Evolutionary conservation across 2,113 vertebrate species (phyloP), one percentile per base, ranked within the genome.

Genomic region (Octodon degus): DNA sequence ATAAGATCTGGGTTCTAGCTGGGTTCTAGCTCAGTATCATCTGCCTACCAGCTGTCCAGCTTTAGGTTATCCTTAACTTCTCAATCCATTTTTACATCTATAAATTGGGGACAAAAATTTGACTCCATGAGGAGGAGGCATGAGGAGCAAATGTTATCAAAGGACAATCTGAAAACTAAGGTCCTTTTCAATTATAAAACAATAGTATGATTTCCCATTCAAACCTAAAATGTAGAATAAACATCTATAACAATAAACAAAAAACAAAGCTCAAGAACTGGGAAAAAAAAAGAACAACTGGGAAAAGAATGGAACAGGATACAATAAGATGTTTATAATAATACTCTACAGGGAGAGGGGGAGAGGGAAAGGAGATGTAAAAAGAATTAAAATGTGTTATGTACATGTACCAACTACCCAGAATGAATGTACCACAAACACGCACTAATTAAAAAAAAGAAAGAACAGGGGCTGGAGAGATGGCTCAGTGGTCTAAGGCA

Each of bases 211-310:
- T 55, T 92, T 93, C 34, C 80, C 40, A 86, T 63, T 80, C 17
- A 47, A 86, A 91, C 27, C 5, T 90, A 96, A 91, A 95, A 76
- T 53, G 55, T 70, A 74, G 9, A 84, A n/a, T 62, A 83, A 92
- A 62, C 82, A 90, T 5, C 34, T 27, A 2, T 40, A 88, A 53
- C 55, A 88, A 95, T 72, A 94, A 90, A 70, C 1, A 83, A 88
- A 85, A 85, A 58, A 62, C 6, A 53, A 53, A 74, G 27, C 13
- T 20, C 2, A 74, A 94, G 76, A 88, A 68, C 12, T 43, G 62
- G 1, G 6, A 84, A 68, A 19, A 19, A 37, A 87, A 86, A 43
- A 43, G 43, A 63, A 53, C 74, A 88, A 68, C 12, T 43, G 53
- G 1, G 9, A 84, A 68, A 19, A 94, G 47, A 87, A 86, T 11